Evolutionary conservation across 2,888 invertebrate species (phyloP).

Genomic region (Tenthredo amoena): DNA sequence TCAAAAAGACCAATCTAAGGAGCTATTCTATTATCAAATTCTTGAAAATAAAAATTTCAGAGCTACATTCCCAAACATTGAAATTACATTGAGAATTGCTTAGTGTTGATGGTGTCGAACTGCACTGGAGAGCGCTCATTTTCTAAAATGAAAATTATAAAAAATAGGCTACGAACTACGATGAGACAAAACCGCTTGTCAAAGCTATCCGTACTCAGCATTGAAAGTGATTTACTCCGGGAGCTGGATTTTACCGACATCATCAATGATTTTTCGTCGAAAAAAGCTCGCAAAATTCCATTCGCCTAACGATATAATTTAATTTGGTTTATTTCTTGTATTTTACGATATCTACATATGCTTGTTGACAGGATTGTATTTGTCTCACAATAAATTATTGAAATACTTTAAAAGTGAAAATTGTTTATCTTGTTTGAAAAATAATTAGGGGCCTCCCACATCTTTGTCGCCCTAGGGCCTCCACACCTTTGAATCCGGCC

Average conservation of each 20-base stretch:
- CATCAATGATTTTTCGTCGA: not conserved
- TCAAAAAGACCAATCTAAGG: no score
- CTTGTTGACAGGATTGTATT: not conserved
- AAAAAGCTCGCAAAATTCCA: not conserved
- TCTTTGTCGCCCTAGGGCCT: no score
- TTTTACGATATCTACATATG: slow-evolving; percentile 26
- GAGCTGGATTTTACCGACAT: slow-evolving; percentile 32
- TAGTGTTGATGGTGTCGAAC: slow-evolving; percentile 53
- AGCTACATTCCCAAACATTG: slow-evolving; percentile 45
- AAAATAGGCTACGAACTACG: slow-evolving; percentile 54
- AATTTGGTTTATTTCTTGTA: no score
- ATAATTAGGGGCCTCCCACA: no score
- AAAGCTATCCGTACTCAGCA: slow-evolving; percentile 46
- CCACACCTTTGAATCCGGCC: no score
- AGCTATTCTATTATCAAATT: no score
- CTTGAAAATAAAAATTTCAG: no score
- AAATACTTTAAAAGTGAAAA: no score
- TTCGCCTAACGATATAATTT: no score
- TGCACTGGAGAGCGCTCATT: slow-evolving; percentile 16
- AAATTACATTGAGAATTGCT: slow-evolving; percentile 46
- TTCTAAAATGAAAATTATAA: slow-evolving; percentile 30
- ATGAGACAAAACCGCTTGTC: slow-evolving; percentile 48
- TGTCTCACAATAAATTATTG: no score
- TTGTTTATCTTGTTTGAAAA: no score
- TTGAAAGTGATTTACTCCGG: slow-evolving; percentile 53